Base-by-base conservation (phyloP, 2,113 vertebrate genomes). In the Rynchops niger region DNA sequence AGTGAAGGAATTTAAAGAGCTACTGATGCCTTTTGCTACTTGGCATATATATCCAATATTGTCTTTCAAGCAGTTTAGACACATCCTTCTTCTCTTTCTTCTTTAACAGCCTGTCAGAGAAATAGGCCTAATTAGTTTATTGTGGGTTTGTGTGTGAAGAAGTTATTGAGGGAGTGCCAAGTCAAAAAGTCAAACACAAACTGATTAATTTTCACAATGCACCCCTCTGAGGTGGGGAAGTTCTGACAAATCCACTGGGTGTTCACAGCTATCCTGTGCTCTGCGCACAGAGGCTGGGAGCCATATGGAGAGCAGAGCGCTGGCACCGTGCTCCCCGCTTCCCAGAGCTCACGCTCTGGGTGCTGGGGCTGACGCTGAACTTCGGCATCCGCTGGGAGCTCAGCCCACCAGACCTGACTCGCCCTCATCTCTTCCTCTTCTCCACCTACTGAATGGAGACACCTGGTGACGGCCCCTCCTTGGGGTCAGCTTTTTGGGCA, bases 181-280 rank as follows among this genome's bases (percentile, higher is more conserved):
- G 88, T 88, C 91, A 91, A 96, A 95, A 97, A 97, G 96, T 97
- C 93, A 97, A 97, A 97, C 97, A 97, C 94, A 96, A 97, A 97
- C 95, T 96, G 97, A 97, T 97, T 97, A 97, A 97, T 97, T 97
- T 97, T 95, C 97, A 97, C 96, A 96, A 95, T 96, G 96, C 96
- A 96, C 97, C 96, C 93, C 95, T 97, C 96, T 94, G 95, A 97
- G 94, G 81, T 97, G 97, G 96, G 93, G 94, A 97, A 96, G 94
- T 91, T 97, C 95, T 97, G 93, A 97, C 97, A 96, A 96, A 91
- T 96, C 94, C 90, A 73, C 93, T 86, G 96, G 84, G 89, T 96
- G 95, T 96, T 97, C 96, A 88, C 91, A 97, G 95, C 93, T 96
- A 85, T 95, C 95, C 96, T 40, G 84, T 82, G 91, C 88, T 94